Base-by-base conservation (phyloP, 92 coral and sea anemone genomes). In the Meandrina meandrites region DNA sequence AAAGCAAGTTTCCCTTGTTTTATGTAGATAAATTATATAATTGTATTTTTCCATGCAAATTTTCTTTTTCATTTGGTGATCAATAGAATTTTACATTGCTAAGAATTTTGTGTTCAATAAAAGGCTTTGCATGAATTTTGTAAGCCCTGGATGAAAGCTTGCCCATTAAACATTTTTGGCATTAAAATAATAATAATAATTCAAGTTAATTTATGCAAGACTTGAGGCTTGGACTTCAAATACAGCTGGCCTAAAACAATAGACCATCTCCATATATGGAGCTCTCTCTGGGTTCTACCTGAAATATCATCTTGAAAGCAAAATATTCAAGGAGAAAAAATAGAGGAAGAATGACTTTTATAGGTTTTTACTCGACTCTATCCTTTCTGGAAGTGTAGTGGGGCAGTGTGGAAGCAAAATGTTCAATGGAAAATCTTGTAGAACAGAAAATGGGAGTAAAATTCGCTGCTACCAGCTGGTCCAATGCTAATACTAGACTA, bases 161-260 rank as follows among this genome's bases (percentile, higher is more conserved):
- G 16, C 31, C 70, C 72, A 54, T 73, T 56, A 45, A 66, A 84
- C 71, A 56, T 78, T 51, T 79, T 48, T 84, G 60, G 77, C 88
- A 85, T 47, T 73, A 40, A 57, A 73, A 74, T 84, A 84, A 56
- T 74, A 84, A 72, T 83, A 76, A 76, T 85, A 85, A 76, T 85
- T 66, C 62, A 8, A 75, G 48, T 66, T 85, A 40, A 85, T 77
- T 72, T 85, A 85, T 85, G 88, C 88, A 85, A 40, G 66, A 30
- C 75, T 85, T 4, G 54, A 28, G 50, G 58, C 76, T 60, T 76
- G 32, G 57, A 54, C 56, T 89, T 83, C 90, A 83, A 81, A 93
- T 90, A 94, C 98, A 94, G 98, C 98, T 93, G 98, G 80, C 87
- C 4, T 50, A 58, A 31, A 92, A 94, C 98, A 94, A 94, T 94